Evolutionary conservation across 1,140 invertebrate genomes (phyloP), one percentile per base, ranked within the genome.

Genomic region (Monomorium pharaonis): DNA sequence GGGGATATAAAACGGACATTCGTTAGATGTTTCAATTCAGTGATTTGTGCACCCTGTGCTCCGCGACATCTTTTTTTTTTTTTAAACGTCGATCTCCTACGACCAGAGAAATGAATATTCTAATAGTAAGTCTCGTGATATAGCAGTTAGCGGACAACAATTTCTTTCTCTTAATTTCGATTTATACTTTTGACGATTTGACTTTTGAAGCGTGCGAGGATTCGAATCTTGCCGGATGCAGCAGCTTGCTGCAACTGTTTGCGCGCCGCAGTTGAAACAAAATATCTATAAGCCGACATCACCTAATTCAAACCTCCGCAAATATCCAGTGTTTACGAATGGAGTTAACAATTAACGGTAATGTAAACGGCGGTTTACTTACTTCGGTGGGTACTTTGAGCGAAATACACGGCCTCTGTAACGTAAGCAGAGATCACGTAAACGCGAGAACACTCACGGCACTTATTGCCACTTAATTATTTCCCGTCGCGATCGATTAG

Each of bases 91-190:
- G n/a, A n/a, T n/a, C n/a, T n/a, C n/a, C n/a, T n/a, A n/a, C n/a
- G n/a, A n/a, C n/a, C 30, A 7, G 72, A 56, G 60, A 88, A 65
- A 88, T 60, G 63, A 88, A 62, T 56, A 58, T 80, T 33, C 58
- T 75, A 10, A 85, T 62, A 81, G 84, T 87, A 76, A 75, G 44
- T 89, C 33, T 58, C 18, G 37, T n/a, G n/a, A n/a, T n/a, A 69
- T 21, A 37, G 4, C 27, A 76, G 12, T 14, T 6, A 12, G 5
- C 24, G 3, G 63, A 4, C 54, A 27, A 67, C 42, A 56, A 75
- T 65, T 33, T 37, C 16, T 62, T 9, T 62, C 58, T 62, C 21
- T 60, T 44, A 56, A 37, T 56, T 33, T 37, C 21, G 16, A 12
- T n/a, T n/a, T 75, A 24, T 7, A 18, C n/a, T 24, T 42, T 58